These are phyloP conservation scores for Scartelaos histophorus DNA, from an alignment of 2,113 vertebrate species.

Conservation along the genomic window DNA sequence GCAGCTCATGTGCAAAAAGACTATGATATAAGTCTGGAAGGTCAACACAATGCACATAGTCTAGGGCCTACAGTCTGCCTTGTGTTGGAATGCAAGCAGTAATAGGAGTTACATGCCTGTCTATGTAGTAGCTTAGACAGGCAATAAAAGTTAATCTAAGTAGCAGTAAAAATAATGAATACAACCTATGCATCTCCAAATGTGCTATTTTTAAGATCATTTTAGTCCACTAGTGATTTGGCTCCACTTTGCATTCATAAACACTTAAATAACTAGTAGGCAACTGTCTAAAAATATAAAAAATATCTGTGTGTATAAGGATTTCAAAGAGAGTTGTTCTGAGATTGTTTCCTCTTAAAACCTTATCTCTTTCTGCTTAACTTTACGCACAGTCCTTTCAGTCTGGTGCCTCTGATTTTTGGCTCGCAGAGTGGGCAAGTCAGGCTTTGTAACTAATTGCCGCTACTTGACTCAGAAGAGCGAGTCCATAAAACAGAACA, in stretches of 20 bases:
- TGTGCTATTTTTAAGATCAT: not conserved
- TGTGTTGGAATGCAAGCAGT: constrained; percentile 57
- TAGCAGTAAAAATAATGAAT: not conserved
- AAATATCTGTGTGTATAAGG: constrained; percentile 6
- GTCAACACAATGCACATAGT: constrained; percentile 41
- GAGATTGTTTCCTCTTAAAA: constrained; percentile 1
- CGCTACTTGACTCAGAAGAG: constrained; percentile 9
- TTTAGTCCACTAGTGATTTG: not conserved
- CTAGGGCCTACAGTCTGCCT: constrained; percentile 27
- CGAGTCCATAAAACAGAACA: constrained; percentile 30
- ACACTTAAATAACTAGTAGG: not conserved
- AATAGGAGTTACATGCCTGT: constrained; percentile 39
- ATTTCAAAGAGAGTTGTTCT: not conserved
- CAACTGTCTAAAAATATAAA: not conserved
- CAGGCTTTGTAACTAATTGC: constrained; percentile 1
- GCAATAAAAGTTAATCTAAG: constrained; percentile 8
- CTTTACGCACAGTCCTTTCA: not conserved
- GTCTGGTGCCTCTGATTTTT: not conserved
- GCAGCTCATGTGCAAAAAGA: constrained; percentile 38
- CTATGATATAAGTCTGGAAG: constrained; percentile 46
- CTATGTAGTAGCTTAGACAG: constrained; percentile 2
- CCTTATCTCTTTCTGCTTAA: not conserved
- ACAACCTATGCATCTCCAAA: not conserved
- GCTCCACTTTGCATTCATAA: not conserved
- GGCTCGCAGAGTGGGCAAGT: not conserved